Conservation (phyloP, 1,140 invertebrate species). For the Hyles vespertilio region DNA sequence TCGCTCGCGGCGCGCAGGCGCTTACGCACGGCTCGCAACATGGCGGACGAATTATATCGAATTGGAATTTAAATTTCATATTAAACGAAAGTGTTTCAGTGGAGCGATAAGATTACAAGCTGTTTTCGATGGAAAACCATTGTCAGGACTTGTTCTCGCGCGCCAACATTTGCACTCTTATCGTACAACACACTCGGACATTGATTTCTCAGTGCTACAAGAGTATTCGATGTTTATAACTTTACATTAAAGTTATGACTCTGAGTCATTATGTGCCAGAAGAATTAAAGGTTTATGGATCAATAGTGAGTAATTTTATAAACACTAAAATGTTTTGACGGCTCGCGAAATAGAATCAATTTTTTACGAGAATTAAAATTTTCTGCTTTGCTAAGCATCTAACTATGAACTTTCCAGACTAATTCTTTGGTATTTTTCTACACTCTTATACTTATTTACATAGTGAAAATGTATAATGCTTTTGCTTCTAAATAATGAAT, state of each 20-base stretch:
- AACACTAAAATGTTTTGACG: background rate
- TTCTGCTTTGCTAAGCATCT: no score
- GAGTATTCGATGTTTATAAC: constrained; percentile 36
- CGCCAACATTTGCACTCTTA: constrained; percentile 18
- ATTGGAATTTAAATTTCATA: constrained; percentile 32
- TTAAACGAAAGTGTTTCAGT: constrained; percentile 14
- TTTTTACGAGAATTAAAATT: no score
- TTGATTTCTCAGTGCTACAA: constrained; percentile 36
- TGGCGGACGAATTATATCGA: constrained; percentile 44
- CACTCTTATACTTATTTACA: no score
- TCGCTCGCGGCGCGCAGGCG: constrained; percentile 66
- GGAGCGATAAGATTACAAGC: constrained; percentile 20
- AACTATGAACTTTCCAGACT: no score
- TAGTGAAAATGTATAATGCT: no score
- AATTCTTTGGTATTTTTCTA: no score
- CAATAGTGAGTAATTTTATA: constrained; percentile 32
- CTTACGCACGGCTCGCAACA: constrained; percentile 63
- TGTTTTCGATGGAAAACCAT: constrained; percentile 27
- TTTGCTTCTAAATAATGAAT: no score
- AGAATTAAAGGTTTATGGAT: constrained; percentile 36
- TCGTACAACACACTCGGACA: constrained; percentile 26
- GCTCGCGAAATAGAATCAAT: background rate
- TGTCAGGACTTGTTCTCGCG: constrained; percentile 20
- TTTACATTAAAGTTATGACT: constrained; percentile 32
- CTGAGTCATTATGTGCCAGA: constrained; percentile 32